Evolutionary conservation across 2,888 invertebrate species (phyloP).

Genomic region (Heteromyza rotundicornis): DNA sequence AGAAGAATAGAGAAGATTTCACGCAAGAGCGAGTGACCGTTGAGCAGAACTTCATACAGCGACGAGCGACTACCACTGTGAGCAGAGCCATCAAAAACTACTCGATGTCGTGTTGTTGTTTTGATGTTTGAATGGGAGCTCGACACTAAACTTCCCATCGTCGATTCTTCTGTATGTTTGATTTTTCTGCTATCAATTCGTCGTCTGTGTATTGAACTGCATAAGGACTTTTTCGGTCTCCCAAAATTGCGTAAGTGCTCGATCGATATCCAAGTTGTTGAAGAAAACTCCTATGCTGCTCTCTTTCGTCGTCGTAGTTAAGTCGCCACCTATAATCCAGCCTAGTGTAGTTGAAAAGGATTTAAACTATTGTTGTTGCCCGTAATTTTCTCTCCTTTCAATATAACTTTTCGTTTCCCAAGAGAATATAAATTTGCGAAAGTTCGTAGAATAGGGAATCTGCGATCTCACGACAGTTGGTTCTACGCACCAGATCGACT

Average conservation of each 20-base stretch:
- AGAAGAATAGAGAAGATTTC: slow-evolving; percentile 24
- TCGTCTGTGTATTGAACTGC: neutral
- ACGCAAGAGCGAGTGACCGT: slow-evolving; percentile 18
- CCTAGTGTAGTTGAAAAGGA: neutral
- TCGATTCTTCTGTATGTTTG: neutral
- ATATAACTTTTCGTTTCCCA: slow-evolving; percentile 3
- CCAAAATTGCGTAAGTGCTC: neutral
- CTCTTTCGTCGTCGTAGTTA: neutral
- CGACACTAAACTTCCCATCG: neutral
- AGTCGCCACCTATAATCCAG: neutral
- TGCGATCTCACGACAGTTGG: neutral
- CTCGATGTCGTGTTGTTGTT: slow-evolving; percentile 19
- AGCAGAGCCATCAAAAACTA: slow-evolving; percentile 27
- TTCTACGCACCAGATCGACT: no score
- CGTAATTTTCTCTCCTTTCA: neutral
- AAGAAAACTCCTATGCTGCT: neutral
- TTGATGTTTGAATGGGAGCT: neutral
- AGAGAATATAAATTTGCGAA: no score
- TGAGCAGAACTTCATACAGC: slow-evolving; percentile 19
- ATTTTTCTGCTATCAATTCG: neutral
- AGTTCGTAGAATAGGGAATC: no score
- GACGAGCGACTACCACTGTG: slow-evolving; percentile 3
- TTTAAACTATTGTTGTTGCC: neutral
- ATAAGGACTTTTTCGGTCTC: neutral
- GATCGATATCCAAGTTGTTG: neutral